A percentile compares a stretch with the other conserved stretches of the same genome.
Evolutionary conservation across 2,113 vertebrate genomes (phyloP).

Genomic region (Burhinus bistriatus): DNA sequence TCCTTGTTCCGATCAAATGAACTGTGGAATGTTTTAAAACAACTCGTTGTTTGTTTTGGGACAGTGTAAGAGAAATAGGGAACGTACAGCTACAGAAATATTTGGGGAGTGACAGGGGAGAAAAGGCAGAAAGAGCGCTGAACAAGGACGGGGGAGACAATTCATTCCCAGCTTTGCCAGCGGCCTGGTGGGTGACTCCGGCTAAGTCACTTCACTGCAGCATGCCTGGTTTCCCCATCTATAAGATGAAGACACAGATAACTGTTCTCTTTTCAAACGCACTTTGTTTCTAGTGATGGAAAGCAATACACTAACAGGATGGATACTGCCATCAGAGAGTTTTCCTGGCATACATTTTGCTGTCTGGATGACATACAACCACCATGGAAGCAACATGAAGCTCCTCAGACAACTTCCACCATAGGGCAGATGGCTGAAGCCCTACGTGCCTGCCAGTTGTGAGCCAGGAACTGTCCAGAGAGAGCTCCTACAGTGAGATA

Average conservation of each 20-base stretch:
- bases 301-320: neutral
- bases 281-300: neutral
- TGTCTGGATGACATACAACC: neutral
- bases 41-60: constrained; percentile 28
- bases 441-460: fast-evolving
- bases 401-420: neutral
- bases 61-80: neutral
- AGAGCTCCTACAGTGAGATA: neutral
- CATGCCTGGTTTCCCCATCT: neutral
- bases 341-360: neutral
- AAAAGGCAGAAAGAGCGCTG: neutral
- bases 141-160: neutral
- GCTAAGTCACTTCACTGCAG: neutral
- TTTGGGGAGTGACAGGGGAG: neutral
- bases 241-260: neutral
- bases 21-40: constrained; percentile 58
- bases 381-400: neutral
- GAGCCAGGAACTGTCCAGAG: neutral
- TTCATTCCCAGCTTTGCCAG: neutral
- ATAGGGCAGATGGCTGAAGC: neutral
- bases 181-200: neutral
- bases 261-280: neutral
- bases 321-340: neutral
- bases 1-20: constrained; percentile 49
- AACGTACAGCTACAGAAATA: neutral